A percentile compares a stretch with the other conserved stretches of the same genome.
These are phyloP conservation scores for Leucosticte australis DNA, from an alignment of 2,113 vertebrate species.

Conservation along the genomic window DNA sequence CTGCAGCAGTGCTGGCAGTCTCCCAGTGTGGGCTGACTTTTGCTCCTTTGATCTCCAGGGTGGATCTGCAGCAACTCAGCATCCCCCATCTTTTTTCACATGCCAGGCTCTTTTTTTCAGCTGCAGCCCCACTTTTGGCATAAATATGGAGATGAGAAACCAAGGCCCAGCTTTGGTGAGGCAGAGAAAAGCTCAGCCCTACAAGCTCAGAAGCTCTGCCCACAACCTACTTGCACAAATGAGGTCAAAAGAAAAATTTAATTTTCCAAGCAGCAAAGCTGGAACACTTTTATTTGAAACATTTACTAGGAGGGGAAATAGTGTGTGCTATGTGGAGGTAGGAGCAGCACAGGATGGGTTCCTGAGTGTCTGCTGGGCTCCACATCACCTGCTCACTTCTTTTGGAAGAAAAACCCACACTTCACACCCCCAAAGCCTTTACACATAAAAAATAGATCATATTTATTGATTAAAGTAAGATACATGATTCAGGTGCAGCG, in stretches of 20 bases:
- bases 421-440: background rate
- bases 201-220: background rate
- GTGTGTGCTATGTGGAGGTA: background rate
- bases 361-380: background rate
- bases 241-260: background rate
- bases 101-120: background rate
- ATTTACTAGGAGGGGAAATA: background rate
- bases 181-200: background rate
- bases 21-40: background rate
- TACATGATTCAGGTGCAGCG: constrained; percentile 17
- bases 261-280: background rate
- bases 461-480: constrained; percentile 65
- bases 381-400: background rate
- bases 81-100: background rate
- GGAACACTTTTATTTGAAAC: background rate
- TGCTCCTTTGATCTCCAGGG: background rate
- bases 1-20: background rate
- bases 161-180: background rate
- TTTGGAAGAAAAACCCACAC: background rate
- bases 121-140: background rate
- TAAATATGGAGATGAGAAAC: background rate
- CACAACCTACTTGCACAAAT: background rate
- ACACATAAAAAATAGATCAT: constrained; percentile 54
- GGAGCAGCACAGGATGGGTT: background rate
- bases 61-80: background rate